Evolutionary conservation across 2,113 vertebrate genomes (phyloP).

Genomic region (Oenanthe melanoleuca): DNA sequence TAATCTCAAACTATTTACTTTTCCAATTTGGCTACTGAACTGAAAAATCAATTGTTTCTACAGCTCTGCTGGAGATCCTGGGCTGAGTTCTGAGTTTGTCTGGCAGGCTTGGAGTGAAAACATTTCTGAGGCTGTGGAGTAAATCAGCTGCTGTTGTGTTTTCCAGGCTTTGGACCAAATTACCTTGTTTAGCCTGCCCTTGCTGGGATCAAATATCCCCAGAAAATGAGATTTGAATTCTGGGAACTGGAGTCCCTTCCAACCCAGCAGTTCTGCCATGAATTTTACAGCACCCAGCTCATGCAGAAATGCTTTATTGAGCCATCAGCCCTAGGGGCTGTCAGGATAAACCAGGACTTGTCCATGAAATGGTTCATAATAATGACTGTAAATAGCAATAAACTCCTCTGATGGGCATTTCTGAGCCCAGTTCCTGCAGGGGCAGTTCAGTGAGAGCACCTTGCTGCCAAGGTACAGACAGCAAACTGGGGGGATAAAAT

Average conservation of each 20-base stretch:
- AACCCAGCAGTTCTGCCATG: fast-evolving
- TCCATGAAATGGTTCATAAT: background rate
- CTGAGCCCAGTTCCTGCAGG: background rate
- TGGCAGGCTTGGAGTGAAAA: background rate
- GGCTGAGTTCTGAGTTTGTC: background rate
- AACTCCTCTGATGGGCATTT: background rate
- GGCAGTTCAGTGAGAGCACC: background rate
- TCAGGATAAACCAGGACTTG: background rate
- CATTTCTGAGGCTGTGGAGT: background rate
- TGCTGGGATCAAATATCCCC: background rate
- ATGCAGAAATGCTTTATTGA: background rate
- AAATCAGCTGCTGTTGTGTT: background rate
- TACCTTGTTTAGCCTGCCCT: background rate
- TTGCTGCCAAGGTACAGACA: background rate
- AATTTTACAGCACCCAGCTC: background rate
- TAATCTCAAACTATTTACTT: slow-evolving; percentile 23
- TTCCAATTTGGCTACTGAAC: slow-evolving; percentile 28
- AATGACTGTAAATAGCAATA: fast-evolving
- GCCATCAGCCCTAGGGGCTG: background rate
- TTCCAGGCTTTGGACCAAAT: background rate
- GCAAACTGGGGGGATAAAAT: background rate
- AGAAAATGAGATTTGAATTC: background rate
- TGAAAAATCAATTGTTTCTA: slow-evolving; percentile 56
- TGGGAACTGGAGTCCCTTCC: background rate
- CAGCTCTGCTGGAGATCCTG: slow-evolving; percentile 21